A percentile compares a stretch with the other conserved stretches of the same genome.
Evolutionary conservation across 2,888 invertebrate species (phyloP).

Genomic region (Drosophila sordidula): DNA sequence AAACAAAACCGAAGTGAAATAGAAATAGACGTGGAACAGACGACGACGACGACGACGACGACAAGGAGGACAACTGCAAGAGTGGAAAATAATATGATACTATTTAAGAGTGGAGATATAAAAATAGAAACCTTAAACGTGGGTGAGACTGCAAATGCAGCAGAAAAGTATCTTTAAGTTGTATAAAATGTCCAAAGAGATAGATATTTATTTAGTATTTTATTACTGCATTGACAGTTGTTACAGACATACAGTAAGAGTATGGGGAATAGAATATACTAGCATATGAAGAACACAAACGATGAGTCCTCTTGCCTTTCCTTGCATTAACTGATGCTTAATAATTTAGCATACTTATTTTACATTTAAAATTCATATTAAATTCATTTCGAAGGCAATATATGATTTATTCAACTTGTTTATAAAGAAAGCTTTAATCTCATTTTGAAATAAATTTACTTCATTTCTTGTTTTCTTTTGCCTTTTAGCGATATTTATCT

Average conservation of each 20-base stretch:
- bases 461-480: not conserved
- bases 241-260: not conserved
- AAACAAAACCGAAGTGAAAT: conserved; percentile 53
- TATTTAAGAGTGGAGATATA: conserved; percentile 40
- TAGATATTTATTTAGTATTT: conserved; percentile 16
- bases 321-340: too few species aligned
- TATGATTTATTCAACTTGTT: too few species aligned
- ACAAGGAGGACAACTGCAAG: conserved; percentile 15
- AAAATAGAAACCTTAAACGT: conserved; percentile 34
- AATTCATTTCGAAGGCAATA: not conserved
- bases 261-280: not conserved
- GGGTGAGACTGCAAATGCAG: conserved; percentile 24
- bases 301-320: not conserved
- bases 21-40: conserved; percentile 39
- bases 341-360: too few species aligned
- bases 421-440: too few species aligned
- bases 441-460: not conserved
- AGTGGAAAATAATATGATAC: conserved; percentile 58
- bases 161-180: conserved; percentile 27
- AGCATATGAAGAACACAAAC: not conserved
- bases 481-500: conserved; percentile 10
- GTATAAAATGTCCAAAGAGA: conserved; percentile 7
- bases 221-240: conserved; percentile 2
- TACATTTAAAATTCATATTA: not conserved
- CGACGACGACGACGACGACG: conserved; percentile 8